These are phyloP conservation scores for Paralinhomoeus sp. DNA, from an alignment of 2,888 invertebrate species.

Conservation along the genomic window DNA sequence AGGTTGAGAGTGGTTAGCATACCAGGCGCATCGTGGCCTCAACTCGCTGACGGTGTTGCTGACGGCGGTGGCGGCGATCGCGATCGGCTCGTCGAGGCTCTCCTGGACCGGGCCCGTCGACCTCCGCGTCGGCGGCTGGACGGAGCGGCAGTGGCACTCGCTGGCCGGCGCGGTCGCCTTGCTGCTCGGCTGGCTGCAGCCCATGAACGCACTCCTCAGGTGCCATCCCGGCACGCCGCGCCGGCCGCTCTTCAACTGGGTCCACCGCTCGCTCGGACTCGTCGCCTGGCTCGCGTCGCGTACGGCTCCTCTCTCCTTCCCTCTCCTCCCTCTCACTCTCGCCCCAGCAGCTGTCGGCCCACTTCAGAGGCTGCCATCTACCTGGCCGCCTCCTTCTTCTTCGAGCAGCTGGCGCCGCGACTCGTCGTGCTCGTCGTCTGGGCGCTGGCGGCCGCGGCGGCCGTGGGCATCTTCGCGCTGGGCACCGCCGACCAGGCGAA, in stretches of 20 bases:
- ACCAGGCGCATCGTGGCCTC: conserved; percentile 2
- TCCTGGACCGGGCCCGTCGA: background rate
- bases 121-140: background rate
- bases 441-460: background rate
- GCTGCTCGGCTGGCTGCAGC: conserved; percentile 1
- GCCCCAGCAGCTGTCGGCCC: too few species aligned
- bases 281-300: conserved; percentile 1
- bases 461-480: background rate
- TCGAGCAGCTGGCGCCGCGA: background rate
- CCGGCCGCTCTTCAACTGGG: conserved; percentile 3
- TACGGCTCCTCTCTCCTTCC: background rate
- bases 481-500: background rate
- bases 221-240: background rate
- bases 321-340: too few species aligned
- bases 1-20: too few species aligned
- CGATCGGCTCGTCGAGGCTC: background rate
- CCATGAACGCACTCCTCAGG: background rate
- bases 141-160: background rate
- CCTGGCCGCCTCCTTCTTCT: too few species aligned
- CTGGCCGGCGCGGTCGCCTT: background rate
- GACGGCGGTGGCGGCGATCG: background rate
- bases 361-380: background rate
- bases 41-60: background rate
- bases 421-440: background rate
- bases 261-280: conserved; percentile 2